Base-by-base conservation (phyloP, 2,888 invertebrate species). In the Abscondita cerata region DNA sequence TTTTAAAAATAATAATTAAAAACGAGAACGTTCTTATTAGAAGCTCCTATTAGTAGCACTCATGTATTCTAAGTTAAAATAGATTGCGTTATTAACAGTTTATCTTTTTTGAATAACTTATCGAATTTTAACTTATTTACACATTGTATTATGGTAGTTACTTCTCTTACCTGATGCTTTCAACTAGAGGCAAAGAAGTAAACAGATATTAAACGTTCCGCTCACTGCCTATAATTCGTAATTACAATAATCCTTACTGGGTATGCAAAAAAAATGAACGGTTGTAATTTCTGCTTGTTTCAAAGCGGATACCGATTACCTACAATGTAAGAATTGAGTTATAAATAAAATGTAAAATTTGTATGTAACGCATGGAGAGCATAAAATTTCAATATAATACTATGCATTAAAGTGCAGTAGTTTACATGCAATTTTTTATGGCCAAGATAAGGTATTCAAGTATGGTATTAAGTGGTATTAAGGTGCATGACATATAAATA, bases 401-500 rank as follows among this genome's bases (percentile, higher is more conserved):
- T 60, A 66, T 60, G 62, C 56, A 68, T 66, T 66, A 66, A 60
- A 40, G 33, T 48, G 46, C 51, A 44, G 50, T 31, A 38, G 41
- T 58, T 62, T 50, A 52, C 53, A 52, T 47, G 64, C 59, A 62
- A 68, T 68, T 68, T 65, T 68, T 68, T 66, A 64, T 55, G 62
- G 56, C 57, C 56, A 48, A 51, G 16, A 13, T 31, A 51, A 60
- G 60, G 57, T 66, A 57, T 63, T 63, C 60, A 47, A 31, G 47
- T 38, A 48, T 25, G 66, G 52, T 48, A 59, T 60, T 64, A 51
- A 46, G 54, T 25, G 66, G 52, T 48, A 59, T 60, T 64, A 51
- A 46, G 54, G 58, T 62, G 65, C 68, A 52, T 68, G 58, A 65
- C 65, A 66, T 65, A 65, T 63, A 68, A 66, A 66, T 68, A 68